A percentile compares a stretch with the other conserved stretches of the same genome.
Evolutionary conservation across 2,113 vertebrate species (phyloP).

Genomic region (Garra rufa): DNA sequence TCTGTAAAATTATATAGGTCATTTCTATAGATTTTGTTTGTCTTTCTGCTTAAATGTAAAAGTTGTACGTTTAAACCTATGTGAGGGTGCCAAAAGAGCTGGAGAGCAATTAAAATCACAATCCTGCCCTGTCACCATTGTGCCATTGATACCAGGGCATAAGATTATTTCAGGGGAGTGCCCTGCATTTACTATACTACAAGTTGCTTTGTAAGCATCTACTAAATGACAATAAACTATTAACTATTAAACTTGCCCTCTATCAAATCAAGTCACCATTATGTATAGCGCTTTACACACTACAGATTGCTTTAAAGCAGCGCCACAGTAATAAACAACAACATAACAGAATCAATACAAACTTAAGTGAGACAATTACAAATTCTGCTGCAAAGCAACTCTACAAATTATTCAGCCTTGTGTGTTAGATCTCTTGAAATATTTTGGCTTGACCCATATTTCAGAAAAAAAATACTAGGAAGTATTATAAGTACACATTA

Average conservation of each 20-base stretch:
- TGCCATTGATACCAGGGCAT: neutral
- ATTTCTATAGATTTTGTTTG: neutral
- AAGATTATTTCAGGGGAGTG: neutral
- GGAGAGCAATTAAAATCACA: constrained; percentile 19
- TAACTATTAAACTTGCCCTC: constrained; percentile 30
- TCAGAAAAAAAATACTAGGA: neutral
- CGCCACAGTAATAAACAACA: neutral
- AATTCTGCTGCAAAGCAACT: no score
- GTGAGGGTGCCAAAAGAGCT: neutral
- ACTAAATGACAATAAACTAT: neutral
- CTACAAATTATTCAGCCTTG: constrained; percentile 12
- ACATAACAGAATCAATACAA: neutral
- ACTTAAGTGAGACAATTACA: neutral
- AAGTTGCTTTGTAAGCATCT: constrained; percentile 3
- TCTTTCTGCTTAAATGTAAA: constrained; percentile 22
- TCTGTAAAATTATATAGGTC: neutral
- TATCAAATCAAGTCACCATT: constrained; percentile 40
- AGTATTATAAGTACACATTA: neutral
- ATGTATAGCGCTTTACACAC: neutral
- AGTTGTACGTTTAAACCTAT: neutral
- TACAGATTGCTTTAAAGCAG: no score
- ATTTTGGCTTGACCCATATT: neutral
- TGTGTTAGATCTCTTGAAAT: neutral
- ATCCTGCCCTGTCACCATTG: constrained; percentile 1
- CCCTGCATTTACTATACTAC: neutral